These are phyloP conservation scores for Diadromus collaris DNA, from an alignment of 2,888 invertebrate genomes.

Conservation along the genomic window DNA sequence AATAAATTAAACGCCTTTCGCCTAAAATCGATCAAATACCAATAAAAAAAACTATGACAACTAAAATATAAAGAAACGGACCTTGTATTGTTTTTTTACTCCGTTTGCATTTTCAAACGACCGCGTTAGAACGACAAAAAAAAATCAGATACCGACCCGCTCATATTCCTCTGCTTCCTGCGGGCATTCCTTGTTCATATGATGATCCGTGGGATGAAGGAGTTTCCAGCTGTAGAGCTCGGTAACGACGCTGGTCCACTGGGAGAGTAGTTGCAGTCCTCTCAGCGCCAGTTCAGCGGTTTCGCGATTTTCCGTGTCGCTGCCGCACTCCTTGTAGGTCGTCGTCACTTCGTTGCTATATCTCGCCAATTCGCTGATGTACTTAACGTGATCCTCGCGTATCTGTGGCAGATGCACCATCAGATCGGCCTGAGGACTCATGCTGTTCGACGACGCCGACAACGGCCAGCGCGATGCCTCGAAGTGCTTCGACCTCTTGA, in stretches of 20 bases:
- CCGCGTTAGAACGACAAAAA: constrained; percentile 5
- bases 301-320: constrained; percentile 94
- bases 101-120: background rate
- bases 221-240: constrained; percentile 99
- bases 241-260: constrained; percentile 98
- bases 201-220: constrained; percentile 98
- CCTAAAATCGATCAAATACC: background rate
- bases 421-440: constrained; percentile 95
- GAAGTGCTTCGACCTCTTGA: constrained; percentile 96
- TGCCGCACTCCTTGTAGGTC: constrained; percentile 95
- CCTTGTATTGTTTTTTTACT: background rate
- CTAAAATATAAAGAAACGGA: background rate
- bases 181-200: constrained; percentile 96
- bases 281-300: constrained; percentile 95
- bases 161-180: constrained; percentile 99
- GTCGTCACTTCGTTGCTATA: constrained; percentile 88
- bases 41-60: background rate
- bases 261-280: constrained; percentile 95
- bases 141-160: constrained; percentile 82
- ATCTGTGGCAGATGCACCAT: constrained; percentile 97
- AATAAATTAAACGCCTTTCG: background rate
- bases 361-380: constrained; percentile 95
- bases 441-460: constrained; percentile 89
- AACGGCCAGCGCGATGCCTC: constrained; percentile 94
- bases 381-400: constrained; percentile 97